Base-by-base conservation (phyloP, 1,140 invertebrate species). In the Druon quercuslanigerum region DNA sequence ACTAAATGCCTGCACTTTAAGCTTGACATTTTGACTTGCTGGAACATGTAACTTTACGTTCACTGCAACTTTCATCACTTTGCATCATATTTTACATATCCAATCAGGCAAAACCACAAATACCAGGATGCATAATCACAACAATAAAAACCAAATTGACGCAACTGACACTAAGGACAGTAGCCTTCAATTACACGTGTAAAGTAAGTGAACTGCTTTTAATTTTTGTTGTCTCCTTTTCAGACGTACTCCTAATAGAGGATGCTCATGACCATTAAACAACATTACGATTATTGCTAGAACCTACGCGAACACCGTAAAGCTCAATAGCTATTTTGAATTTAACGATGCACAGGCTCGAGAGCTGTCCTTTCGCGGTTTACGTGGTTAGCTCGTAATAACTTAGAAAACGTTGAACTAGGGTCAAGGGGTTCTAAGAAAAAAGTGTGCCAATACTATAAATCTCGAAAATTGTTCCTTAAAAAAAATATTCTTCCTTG, bases 11-110 rank as follows among this genome's bases (percentile, higher is more conserved):
- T 66, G 56, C 19, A 57, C 19, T 57, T 57, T n/a, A 57, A 40
- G 60, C 33, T 8, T 66, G 60, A 66, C 60, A 66, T 66, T 66
- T 66, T 66, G 60, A 66, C 60, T 66, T 66, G 13, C 40, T 66
- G 60, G 60, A 33, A 40, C 60, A 66, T 66, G 40, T 66, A 66
- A 66, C 33, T 66, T 66, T 40, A 66, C 60, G 60, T 66, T 66
- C 14, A 66, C 60, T 33, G 4, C n/a, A 40, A 66, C 60, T 66
- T 66, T 66, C 60, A 66, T 46, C 60, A 66, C 25, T 66, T 40
- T 66, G 40, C 25, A 66, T 33, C 60, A 46, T 66, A 66, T 66
- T 66, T 66, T 66, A 66, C 60, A 66, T 66, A 66, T 66, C 60
- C 60, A 66, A 66, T 66, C 60, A 66, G 3, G 60, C 2, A 66